Conservation (phyloP, 1,140 invertebrate species). For the Hormaphis cornu region DNA sequence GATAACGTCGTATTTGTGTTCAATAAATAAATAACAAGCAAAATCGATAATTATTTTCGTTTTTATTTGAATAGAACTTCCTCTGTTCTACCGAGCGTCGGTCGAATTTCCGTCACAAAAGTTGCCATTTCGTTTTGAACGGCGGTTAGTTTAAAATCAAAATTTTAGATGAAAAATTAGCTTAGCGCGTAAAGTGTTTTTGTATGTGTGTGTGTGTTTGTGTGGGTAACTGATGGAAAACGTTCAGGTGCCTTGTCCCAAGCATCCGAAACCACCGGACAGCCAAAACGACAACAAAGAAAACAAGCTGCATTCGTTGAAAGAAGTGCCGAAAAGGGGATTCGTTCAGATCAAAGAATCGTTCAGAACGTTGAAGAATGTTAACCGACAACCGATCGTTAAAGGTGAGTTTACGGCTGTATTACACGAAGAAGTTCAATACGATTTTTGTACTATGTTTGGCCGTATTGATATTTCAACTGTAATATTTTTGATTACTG, state of each 20-base stretch:
- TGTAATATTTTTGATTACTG: too few species aligned
- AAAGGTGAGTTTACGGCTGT: too few species aligned
- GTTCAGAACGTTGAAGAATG: slow-evolving; percentile 30
- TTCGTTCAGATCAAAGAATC: slow-evolving; percentile 33
- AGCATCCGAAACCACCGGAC: not conserved
- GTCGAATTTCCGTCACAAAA: not conserved
- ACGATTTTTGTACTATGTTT: too few species aligned
- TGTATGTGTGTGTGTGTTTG: not conserved
- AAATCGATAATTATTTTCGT: not conserved
- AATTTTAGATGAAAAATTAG: not conserved
- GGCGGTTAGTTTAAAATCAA: not conserved
- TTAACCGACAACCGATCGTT: not conserved
- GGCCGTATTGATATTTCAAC: too few species aligned
- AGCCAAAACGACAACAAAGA: not conserved
- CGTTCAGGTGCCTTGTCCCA: not conserved
- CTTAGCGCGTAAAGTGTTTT: not conserved
- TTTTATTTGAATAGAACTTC: slow-evolving; percentile 5
- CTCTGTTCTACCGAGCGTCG: not conserved
- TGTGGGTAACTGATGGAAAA: slow-evolving; percentile 6
- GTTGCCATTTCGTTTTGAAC: too few species aligned
- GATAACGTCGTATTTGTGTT: not conserved
- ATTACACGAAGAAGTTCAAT: too few species aligned
- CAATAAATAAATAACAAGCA: not conserved
- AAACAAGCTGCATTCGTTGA: slow-evolving; percentile 22
- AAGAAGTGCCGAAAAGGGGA: slow-evolving; percentile 32